Base-by-base conservation (phyloP, 2,888 invertebrate genomes). In the Caenorhabditis uteleia region DNA sequence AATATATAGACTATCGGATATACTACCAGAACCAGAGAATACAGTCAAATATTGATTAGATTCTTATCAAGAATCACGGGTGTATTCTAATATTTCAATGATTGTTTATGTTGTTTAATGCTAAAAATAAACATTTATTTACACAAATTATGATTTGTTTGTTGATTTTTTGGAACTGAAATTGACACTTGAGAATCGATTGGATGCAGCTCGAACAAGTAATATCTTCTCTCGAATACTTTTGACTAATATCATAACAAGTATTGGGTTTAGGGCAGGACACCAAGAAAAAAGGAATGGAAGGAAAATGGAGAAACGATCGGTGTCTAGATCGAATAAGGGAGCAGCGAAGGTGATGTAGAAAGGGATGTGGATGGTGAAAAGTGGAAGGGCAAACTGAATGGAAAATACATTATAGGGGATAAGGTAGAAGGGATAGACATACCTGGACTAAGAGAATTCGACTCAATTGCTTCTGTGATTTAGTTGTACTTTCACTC, bases 281-380 rank as follows among this genome's bases (percentile, higher is more conserved):
- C 66, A 56, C 66, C 66, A 66, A 3, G 59, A 50, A 45, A 59
- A 66, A 1, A 66, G 39, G 36, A 50, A 60, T 29, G 66, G 66
- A 27, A 66, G 50, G 39, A 50, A 55, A 21, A 59, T 34, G 14
- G 59, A 56, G 16, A 56, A 25, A n/a, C 29, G 20, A 14, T 43
- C 25, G n/a, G 51, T 43, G 16, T 40, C 50, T 45, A 56, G 23
- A 34, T 53, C 45, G 21, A 60, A 46, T 1, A 66, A 36, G 16
- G 65, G 65, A 10, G 51, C 23, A 12, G 56, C 46, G 21, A 59
- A 65, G 2, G 53, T 55, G 5, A 50, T 43, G 21, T 54, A 59
- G 36, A 65, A 65, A 1, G 65, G 65, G 7, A 65, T 43, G 26
- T 65, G 59, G 23, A 65, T 27, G 10, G 50, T 55, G 26, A 65